A percentile compares a stretch with the other conserved stretches of the same genome.
phyloP scores from a whole-genome alignment of 1,140 invertebrate genomes.

The Platorchestia sp. region DNA sequence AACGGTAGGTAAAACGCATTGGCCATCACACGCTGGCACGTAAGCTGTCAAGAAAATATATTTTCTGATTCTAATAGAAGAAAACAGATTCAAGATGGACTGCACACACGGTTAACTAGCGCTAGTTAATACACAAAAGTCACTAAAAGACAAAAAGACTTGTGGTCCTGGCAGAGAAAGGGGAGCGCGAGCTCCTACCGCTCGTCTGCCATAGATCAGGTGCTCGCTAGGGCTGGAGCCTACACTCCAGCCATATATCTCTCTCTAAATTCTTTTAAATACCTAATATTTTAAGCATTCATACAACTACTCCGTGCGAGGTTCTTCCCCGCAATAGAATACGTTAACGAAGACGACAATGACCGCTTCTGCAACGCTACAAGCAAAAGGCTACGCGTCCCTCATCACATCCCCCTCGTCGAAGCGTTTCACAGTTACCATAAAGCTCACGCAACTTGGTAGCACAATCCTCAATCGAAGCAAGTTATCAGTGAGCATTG shows the following conservation, averaged over 20 bases:
- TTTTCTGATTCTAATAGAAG: not conserved
- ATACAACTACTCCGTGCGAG: slow-evolving; percentile 23
- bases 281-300: slow-evolving; percentile 45
- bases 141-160: slow-evolving; percentile 37
- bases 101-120: slow-evolving; percentile 6
- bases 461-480: not conserved
- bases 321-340: slow-evolving; percentile 4
- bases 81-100: slow-evolving; percentile 9
- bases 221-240: slow-evolving; percentile 13
- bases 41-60: not conserved
- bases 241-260: slow-evolving; percentile 17
- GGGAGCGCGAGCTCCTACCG: not conserved
- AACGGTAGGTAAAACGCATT: not conserved
- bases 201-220: slow-evolving; percentile 33
- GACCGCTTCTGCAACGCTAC: slow-evolving; percentile 37
- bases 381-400: not conserved
- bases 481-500: not conserved
- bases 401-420: not conserved
- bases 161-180: slow-evolving; percentile 31
- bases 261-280: slow-evolving; percentile 49
- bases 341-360: slow-evolving; percentile 38
- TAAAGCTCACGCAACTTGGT: not conserved
- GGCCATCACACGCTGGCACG: not conserved
- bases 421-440: not conserved
- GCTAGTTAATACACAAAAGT: slow-evolving; percentile 34